Base-by-base conservation (phyloP, 2,797 vertebrate species). In the Lutjanus argentimaculatus region DNA sequence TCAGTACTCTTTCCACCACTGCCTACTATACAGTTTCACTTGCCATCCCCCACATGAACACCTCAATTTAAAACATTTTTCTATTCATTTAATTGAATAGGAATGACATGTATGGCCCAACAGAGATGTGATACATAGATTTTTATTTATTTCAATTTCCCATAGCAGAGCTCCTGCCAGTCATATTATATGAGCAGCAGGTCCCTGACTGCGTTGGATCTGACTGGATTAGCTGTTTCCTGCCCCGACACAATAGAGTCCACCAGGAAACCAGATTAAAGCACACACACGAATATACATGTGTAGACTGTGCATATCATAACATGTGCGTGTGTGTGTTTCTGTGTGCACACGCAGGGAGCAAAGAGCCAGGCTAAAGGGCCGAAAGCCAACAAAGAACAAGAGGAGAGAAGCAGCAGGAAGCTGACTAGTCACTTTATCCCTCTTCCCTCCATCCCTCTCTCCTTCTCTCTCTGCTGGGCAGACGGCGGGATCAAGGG, bases 211-310 rank as follows among this genome's bases (percentile, higher is more conserved):
- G 88, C 21, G 84, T 53, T 75, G 72, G 90, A 89, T 88, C 81
- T 80, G 84, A 86, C 83, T 79, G 90, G 92, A 94, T 94, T 93
- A 93, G 85, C 86, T 43, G 84, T 91, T 93, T 93, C 92, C 93
- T 94, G 91, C 90, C 79, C 70, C 12, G 68, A 80, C 87, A 93
- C 90, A 94, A 94, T 86, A 46, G 86, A 79, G 56, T 91, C 56
- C 91, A 89, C 82, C 90, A 85, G 90, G 92, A 90, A 86, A 87
- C 86, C 86, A 92, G 86, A 93, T 92, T 89, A 93, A 91, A 86
- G 89, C 88, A 75, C 88, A 80, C 84, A 81, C 71, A 78, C 51
- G 13, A 70, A 78, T 75, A 85, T 80, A 81, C 87, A 82, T 86
- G 75, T 87, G 80, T 22, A 70, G 83, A 75, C 75, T 43, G 74